These are phyloP conservation scores for Spermophilus dauricus DNA, from an alignment of 2,113 vertebrate species.

Conservation along the genomic window DNA sequence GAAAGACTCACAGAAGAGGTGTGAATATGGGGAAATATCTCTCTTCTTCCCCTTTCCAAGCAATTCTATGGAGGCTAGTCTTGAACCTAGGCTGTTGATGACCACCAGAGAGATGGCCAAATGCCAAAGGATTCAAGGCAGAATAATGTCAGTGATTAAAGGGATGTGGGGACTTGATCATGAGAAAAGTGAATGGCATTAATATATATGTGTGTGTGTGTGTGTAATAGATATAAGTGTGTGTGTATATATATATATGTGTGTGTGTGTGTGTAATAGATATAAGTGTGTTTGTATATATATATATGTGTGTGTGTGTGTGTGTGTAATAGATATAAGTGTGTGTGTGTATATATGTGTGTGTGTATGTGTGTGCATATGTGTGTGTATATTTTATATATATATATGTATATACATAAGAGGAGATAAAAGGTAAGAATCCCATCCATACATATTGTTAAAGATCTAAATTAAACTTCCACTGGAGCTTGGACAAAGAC, in stretches of 20 bases:
- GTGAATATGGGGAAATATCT: too few relatives aligned
- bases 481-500: background rate
- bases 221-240: too few relatives aligned
- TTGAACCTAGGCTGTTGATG: background rate
- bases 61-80: background rate
- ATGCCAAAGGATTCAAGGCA: background rate
- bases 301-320: too few relatives aligned
- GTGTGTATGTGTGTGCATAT: too few relatives aligned
- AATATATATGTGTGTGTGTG: background rate
- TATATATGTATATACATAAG: too few relatives aligned
- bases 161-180: background rate
- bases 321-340: background rate
- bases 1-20: background rate
- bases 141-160: background rate
- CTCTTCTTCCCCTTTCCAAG: background rate
- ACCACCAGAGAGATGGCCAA: background rate
- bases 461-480: slow-evolving; percentile 21
- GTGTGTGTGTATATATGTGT: too few relatives aligned
- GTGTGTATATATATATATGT: fast-evolving
- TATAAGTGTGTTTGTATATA: too few relatives aligned
- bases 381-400: background rate
- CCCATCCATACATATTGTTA: background rate
- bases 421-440: background rate
- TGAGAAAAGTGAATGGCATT: background rate
- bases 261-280: too few relatives aligned